Evolutionary conservation across 1,140 invertebrate species (phyloP).

Genomic region (Venustaconcha ellipsiformis): DNA sequence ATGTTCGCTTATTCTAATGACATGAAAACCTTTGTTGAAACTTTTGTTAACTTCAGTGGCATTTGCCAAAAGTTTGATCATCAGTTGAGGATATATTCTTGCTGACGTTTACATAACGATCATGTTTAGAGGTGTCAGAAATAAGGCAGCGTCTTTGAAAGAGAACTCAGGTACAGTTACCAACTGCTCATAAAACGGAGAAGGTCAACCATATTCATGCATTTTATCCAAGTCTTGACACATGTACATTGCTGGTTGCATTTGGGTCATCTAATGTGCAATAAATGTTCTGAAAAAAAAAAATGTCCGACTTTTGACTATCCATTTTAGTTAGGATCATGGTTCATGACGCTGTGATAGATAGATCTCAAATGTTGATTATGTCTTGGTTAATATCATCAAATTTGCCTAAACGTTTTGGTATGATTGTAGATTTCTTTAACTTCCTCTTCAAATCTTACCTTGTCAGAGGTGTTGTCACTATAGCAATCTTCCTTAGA

Average conservation of each 20-base stretch:
- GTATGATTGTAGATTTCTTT: too few relatives aligned
- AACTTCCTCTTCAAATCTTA: too few relatives aligned
- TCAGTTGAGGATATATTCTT: slow-evolving; percentile 69
- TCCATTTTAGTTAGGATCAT: background rate
- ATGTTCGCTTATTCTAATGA: slow-evolving; percentile 51
- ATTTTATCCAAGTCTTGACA: slow-evolving; percentile 33
- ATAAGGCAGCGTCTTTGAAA: slow-evolving; percentile 64
- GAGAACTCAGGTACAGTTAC: slow-evolving; percentile 20
- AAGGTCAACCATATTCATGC: slow-evolving; percentile 40
- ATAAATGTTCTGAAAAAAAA: background rate
- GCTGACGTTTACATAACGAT: slow-evolving; percentile 69
- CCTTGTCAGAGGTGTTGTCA: too few relatives aligned
- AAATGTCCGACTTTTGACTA: too few relatives aligned
- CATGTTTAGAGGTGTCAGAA: too few relatives aligned
- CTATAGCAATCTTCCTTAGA: too few relatives aligned
- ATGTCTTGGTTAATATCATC: background rate
- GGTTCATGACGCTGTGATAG: background rate
- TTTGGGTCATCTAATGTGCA: background rate
- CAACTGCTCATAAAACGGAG: slow-evolving; percentile 36
- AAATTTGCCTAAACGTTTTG: background rate
- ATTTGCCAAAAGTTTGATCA: slow-evolving; percentile 48
- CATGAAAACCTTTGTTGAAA: slow-evolving; percentile 41
- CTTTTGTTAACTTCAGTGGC: slow-evolving; percentile 38
- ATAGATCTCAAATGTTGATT: background rate
- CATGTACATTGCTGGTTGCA: background rate